Evolutionary conservation across 2,888 invertebrate genomes (phyloP).

Genomic region (Brachylomia viminalis): DNA sequence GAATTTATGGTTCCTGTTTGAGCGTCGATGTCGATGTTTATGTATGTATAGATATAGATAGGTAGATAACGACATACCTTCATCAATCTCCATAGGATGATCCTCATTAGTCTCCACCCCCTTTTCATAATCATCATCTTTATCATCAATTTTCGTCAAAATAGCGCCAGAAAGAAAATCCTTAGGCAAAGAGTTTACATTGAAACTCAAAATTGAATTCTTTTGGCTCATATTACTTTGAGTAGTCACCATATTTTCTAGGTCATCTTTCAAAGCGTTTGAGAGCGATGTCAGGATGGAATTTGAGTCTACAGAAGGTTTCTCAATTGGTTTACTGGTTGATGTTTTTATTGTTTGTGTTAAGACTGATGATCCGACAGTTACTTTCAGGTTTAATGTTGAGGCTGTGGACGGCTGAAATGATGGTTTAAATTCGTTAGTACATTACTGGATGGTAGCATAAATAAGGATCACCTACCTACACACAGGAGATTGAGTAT

Average conservation of each 20-base stretch:
- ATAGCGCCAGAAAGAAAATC: slow-evolving; percentile 71
- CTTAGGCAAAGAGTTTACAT: slow-evolving; percentile 71
- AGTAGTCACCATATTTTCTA: slow-evolving; percentile 30
- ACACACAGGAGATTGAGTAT: no score
- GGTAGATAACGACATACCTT: slow-evolving; percentile 69
- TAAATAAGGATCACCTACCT: no score
- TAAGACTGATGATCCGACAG: slow-evolving; percentile 77
- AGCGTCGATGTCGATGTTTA: no score
- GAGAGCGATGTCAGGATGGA: slow-evolving; percentile 41
- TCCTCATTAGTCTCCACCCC: slow-evolving; percentile 58
- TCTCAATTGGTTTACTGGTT: slow-evolving; percentile 55
- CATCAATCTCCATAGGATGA: slow-evolving; percentile 80
- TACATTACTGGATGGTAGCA: no score
- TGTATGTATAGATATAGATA: no score
- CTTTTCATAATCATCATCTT: slow-evolving; percentile 58
- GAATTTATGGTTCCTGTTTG: no score
- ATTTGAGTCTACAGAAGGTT: slow-evolving; percentile 39
- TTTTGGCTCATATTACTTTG: slow-evolving; percentile 47
- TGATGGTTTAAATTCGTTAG: not conserved
- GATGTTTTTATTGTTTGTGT: slow-evolving; percentile 77
- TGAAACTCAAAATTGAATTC: slow-evolving; percentile 66
- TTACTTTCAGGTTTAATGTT: slow-evolving; percentile 76
- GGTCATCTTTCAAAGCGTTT: slow-evolving; percentile 48
- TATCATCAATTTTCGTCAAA: slow-evolving; percentile 49
- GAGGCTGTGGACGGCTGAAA: slow-evolving; percentile 72